Evolutionary conservation across 2,888 invertebrate genomes (phyloP), one percentile per base, ranked within the genome.

Genomic region (Fragum sueziense): DNA sequence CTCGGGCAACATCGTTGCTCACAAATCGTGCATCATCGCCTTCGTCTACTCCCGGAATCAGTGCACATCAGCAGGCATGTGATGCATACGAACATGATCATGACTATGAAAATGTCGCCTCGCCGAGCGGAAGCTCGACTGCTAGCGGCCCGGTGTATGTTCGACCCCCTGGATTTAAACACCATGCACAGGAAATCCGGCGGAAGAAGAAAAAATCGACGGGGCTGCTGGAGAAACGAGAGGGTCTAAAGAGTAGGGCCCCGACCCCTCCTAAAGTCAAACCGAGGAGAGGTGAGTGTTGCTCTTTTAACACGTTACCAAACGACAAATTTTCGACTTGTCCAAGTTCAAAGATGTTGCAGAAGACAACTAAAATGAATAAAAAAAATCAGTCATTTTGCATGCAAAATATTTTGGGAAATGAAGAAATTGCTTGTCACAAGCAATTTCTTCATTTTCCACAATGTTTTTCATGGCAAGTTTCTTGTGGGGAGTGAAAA

Each of bases 101-200:
- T 85, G 91, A 91, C 70, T 91, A 91, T 86, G 91, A 91, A 57
- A 90, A 89, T 75, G 89, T 90, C 14, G 88, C 88, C 29, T 91
- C 91, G 1, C 91, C 91, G 0, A 87, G 87, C 76, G 87, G 87
- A n/a, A 91, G 91, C 69, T 91, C 91, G 74, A 92, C 92, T 2
- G 91, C 92, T 4, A 92, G 92, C 82, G 92, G 91, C 9, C 92
- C 92, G 0, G 88, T 90, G 14, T 92, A 92, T 84, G 88, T 91
- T 6, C 84, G 92, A 54, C 91, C 90, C 17, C 91, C 91, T 9
- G 92, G 92, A 20, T 92, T 92, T 73, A 87, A 85, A 33, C 90
- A 91, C 34, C 92, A 92, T 79, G 92, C 91, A n/a, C 92, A 92
- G 69, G 90, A 91, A 74, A 88, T 92, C 62, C 88, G 84, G 76